phyloP scores from a whole-genome alignment of 2,113 vertebrate species.

The Muscicapa adusta region DNA sequence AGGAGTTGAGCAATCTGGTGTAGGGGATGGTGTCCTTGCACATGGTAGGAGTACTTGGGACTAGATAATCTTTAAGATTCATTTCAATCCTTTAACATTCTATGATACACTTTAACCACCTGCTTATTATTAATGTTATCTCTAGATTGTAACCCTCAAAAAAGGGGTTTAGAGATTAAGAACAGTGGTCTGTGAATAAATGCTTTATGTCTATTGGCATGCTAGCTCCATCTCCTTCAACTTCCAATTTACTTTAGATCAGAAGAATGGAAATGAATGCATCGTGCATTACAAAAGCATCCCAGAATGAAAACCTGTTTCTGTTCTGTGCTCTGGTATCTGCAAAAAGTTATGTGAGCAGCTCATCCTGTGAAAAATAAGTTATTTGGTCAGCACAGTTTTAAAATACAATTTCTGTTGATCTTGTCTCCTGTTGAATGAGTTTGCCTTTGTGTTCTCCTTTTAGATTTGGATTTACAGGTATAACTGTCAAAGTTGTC shows the following conservation, averaged over 20 bases:
- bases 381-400: neutral
- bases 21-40: neutral
- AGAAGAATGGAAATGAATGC: neutral
- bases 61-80: neutral
- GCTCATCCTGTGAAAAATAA: neutral
- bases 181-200: neutral
- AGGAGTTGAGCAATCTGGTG: neutral
- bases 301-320: neutral
- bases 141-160: neutral
- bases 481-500: neutral
- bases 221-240: neutral
- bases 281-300: accelerated
- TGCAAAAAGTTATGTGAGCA: neutral
- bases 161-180: neutral
- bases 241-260: neutral
- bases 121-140: neutral
- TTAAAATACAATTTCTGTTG: neutral
- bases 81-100: neutral
- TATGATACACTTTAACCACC: neutral
- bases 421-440: neutral
- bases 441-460: neutral
- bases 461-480: neutral
- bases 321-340: neutral
- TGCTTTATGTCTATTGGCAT: neutral
- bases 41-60: neutral